Base-by-base conservation (phyloP, 2,888 invertebrate genomes). In the Byasa hedistus region DNA sequence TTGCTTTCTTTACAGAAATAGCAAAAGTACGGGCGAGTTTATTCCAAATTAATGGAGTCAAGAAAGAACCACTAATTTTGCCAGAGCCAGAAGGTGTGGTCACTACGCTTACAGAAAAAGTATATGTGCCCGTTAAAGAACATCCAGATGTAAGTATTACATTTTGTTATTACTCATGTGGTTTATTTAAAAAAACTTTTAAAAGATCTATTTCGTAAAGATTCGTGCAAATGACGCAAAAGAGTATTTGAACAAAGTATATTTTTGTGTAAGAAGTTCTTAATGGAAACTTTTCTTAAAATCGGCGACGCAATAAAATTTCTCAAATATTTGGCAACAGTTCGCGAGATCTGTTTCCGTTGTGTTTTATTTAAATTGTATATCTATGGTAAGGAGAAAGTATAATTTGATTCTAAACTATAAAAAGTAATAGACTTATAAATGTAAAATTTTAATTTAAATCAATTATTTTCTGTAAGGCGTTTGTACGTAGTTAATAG, bases 121-220 rank as follows among this genome's bases (percentile, higher is more conserved):
- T 99, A 83, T 99, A 98, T 93, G 99, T 99, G 86, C 99, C 99
- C 86, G 98, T 98, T 81, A 99, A 99, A 94, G 99, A 99, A 92
- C 98, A 99, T 93, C 99, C 99, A 94, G 99, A 99, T 93, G 99
- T 99, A 93, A 98, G 98, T 97, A 65, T 69, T 69, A 61, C n/a
- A 22, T 32, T 57, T n/a, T 24, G 17, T 24, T 57, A 21, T n/a
- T 51, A 51, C 2, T 15, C 3, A 15, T 39, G 12, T 39, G 1
- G 12, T 39, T 27, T 27, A 27, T 27, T 5, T 3, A 48, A 19
- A 48, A 44, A 44, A 19, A 44, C 44, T 44, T 17, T 48, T 48
- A n/a, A 48, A 1, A 7, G n/a, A 5, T n/a, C 19, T 7, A n/a
- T 5, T 48, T 19, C n/a, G 12, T 19, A n/a, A 19, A 48, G n/a